phyloP scores from a whole-genome alignment of 2,113 vertebrate genomes.

The Lasiurus borealis region DNA sequence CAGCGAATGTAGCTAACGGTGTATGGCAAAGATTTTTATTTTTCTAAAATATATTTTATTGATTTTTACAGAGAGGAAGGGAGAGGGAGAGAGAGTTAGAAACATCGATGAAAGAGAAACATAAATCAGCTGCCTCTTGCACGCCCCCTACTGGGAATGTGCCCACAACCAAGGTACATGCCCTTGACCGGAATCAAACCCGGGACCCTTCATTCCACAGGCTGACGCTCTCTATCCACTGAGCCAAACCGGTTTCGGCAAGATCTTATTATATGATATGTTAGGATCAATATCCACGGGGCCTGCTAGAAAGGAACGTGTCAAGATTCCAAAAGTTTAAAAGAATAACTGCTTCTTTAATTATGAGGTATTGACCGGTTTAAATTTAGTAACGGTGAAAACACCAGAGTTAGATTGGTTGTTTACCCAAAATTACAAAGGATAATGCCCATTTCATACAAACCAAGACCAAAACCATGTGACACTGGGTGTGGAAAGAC shows the following conservation, averaged over 20 bases:
- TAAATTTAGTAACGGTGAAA: conserved; percentile 59
- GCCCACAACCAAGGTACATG: too few species aligned
- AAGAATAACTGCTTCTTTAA: conserved; percentile 18
- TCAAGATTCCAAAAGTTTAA: neutral
- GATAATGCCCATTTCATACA: neutral
- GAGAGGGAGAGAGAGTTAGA: too few species aligned
- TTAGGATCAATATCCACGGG: conserved; percentile 14
- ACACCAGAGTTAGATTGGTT: neutral
- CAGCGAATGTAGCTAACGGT: neutral
- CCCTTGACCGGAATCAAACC: too few species aligned
- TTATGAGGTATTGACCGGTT: conserved; percentile 16
- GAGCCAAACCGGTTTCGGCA: too few species aligned
- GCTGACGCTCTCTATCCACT: too few species aligned
- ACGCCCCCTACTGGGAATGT: too few species aligned
- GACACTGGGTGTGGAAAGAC: neutral
- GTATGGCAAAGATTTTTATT: neutral
- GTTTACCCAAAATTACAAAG: conserved; percentile 50
- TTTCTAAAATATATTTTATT: too few species aligned
- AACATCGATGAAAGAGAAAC: too few species aligned
- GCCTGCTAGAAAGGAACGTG: conserved; percentile 13
- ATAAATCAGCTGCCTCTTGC: too few species aligned
- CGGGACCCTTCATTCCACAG: too few species aligned
- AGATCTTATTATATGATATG: neutral
- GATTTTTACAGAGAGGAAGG: too few species aligned
- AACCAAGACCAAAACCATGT: neutral